Base-by-base conservation (phyloP, 1,140 invertebrate genomes). In the Prorops nasuta region DNA sequence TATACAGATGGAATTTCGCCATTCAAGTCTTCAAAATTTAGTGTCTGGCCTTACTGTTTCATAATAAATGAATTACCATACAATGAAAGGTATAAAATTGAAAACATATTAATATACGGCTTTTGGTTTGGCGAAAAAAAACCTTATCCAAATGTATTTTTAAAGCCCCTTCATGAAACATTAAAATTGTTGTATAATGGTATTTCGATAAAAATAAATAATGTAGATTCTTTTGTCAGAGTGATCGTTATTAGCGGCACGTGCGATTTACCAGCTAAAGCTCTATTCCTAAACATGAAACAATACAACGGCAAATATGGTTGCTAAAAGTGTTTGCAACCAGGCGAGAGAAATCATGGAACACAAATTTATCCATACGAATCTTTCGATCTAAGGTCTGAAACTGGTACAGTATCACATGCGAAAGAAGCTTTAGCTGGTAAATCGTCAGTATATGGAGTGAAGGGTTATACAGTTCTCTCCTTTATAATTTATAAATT, bases 231-330 rank as follows among this genome's bases (percentile, higher is more conserved):
- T 21, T 39, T 47, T 12, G 10, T 18, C 21, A 42, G 22, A 28
- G 40, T 2, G 8, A 21, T 22, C 21, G 16, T 40, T 14, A 16
- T 28, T 7, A 7, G 24, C 12, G 24, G 24, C 24, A 28, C 24
- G 24, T 28, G 24, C 12, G 24, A 28, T 47, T 39, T 40, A 17
- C 19, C 19, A n/a, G 45, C 45, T 10, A 47, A 47, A 16, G 3
- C 16, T 3, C 24, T 47, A 40, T 22, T 47, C 16, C 22, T 22
- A 10, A 40, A 47, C n/a, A n/a, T n/a, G n/a, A n/a, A n/a, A n/a
- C n/a, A n/a, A n/a, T n/a, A n/a, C n/a, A n/a, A n/a, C n/a, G n/a
- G n/a, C n/a, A n/a, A n/a, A n/a, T n/a, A n/a, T n/a, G n/a, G n/a
- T n/a, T n/a, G n/a, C n/a, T n/a, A n/a, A n/a, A n/a, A n/a, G n/a